Percentiles rank a stretch among this genome's conserved stretches.
phyloP scores from a whole-genome alignment of 1,140 invertebrate species.

The Lepidurus apus region DNA sequence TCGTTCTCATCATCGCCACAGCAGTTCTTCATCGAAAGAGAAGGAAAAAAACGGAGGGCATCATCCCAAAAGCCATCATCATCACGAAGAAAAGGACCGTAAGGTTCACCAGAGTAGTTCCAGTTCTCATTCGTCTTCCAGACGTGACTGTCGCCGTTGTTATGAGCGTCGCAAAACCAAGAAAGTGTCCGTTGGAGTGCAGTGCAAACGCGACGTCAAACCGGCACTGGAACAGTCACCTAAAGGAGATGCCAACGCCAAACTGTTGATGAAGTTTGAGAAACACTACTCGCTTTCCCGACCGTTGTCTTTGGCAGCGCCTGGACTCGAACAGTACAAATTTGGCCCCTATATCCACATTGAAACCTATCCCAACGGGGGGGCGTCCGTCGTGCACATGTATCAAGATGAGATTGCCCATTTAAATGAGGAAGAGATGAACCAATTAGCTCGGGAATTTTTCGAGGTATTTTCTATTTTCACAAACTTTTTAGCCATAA shows the following conservation, averaged over 20 bases:
- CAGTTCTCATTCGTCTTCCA: constrained; percentile 19
- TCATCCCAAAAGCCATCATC: constrained; percentile 3
- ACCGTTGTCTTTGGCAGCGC: constrained; percentile 42
- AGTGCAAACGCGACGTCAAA: constrained; percentile 47
- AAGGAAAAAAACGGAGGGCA: background rate
- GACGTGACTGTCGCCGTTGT: constrained; percentile 39
- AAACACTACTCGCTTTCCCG: constrained; percentile 47
- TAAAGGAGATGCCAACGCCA: constrained; percentile 44
- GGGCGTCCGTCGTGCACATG: constrained; percentile 81
- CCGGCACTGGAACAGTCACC: constrained; percentile 31
- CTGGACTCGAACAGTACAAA: constrained; percentile 48
- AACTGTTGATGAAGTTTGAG: constrained; percentile 35
- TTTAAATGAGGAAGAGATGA: constrained; percentile 58
- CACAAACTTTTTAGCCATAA: constrained; percentile 38
- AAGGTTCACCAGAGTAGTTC: background rate
- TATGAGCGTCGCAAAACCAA: constrained; percentile 46
- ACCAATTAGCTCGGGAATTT: constrained; percentile 82
- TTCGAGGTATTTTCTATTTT: constrained; percentile 57
- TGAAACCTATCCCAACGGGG: constrained; percentile 93
- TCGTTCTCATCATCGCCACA: constrained; percentile 4
- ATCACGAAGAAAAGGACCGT: background rate
- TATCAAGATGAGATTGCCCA: constrained; percentile 86
- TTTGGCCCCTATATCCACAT: constrained; percentile 73
- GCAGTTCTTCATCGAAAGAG: background rate
- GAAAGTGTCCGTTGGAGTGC: constrained; percentile 56